Evolutionary conservation across 2,797 vertebrate genomes (phyloP), one percentile per base, ranked within the genome.

Genomic region (Tokudaia tokunoshimensis): DNA sequence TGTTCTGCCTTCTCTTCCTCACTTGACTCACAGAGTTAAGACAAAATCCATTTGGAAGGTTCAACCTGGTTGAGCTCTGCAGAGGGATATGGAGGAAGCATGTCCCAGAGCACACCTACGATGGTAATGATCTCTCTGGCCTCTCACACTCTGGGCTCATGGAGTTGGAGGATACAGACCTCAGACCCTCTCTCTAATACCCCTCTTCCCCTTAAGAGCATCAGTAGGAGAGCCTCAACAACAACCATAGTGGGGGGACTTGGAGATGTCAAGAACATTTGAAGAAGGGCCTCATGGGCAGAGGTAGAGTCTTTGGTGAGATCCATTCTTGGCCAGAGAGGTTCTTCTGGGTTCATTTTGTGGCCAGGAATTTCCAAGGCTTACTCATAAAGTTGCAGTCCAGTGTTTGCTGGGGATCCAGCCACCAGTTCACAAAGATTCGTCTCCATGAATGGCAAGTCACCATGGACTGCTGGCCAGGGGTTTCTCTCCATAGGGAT

Each of bases 271-370:
- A 63, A 89, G 89, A 78, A 74, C 44, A 85, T 34, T 47, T 8
- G 29, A 85, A 41, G 55, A 74, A 63, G 78, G 50, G 20, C 75
- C 24, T 65, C n/a, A 9, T 44, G 63, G 14, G 31, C 14, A 81
- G 65, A 74, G 75, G 76, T 34, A n/a, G 85, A 79, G 55, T 37
- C 15, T 80, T 55, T 41, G 22, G 47, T 10, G 74, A 92, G 82
- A 83, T 17, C 50, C 7, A 26, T 52, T 24, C 83, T 70, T 8
- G 15, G 63, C 13, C n/a, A 79, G 0, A 0, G 0, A 44, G 26
- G 59, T 26, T 19, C 17, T 72, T 74, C n/a, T 44, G 88, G 22
- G 79, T 93, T 96, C 12, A 65, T 50, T 95, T 37, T 70, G 59
- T 47, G 63, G 41, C 44, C 26, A 10, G 3, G 8, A 37, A 8